These are phyloP conservation scores for Denticeps clupeoides DNA, from an alignment of 2,797 vertebrate species.

Conservation along the genomic window DNA sequence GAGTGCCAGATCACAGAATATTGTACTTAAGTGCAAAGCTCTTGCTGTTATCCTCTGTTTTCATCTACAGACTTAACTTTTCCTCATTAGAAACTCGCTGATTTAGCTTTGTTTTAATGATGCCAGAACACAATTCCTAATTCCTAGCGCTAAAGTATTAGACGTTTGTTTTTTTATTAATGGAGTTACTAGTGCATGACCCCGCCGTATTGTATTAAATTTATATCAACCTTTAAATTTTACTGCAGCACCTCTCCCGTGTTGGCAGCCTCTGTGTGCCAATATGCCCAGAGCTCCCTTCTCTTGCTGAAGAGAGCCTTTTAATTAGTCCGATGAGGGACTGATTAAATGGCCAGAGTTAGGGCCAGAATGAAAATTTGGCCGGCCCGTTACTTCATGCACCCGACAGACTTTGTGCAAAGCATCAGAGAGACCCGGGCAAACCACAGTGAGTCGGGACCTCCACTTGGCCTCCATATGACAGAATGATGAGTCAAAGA, in stretches of 20 bases:
- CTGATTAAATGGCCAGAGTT: conserved; percentile 1
- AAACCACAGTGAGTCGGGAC: conserved; percentile 9
- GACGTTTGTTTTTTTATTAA: too few species aligned
- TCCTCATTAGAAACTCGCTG: too few species aligned
- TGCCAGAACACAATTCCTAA: too few species aligned
- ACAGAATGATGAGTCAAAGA: neutral
- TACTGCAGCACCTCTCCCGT: neutral
- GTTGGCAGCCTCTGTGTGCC: neutral
- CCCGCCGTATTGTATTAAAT: too few species aligned
- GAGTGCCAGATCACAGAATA: too few species aligned
- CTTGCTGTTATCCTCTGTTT: too few species aligned
- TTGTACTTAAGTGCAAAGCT: too few species aligned
- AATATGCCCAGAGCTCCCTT: conserved; percentile 2
- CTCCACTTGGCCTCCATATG: conserved; percentile 1
- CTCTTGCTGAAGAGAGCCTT: conserved; percentile 7
- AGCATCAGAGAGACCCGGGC: neutral
- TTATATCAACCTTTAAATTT: too few species aligned
- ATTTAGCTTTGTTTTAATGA: too few species aligned
- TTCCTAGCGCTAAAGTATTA: too few species aligned
- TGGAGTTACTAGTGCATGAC: too few species aligned
- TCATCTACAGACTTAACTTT: too few species aligned
- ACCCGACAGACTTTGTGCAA: neutral
- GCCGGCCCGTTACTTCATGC: conserved; percentile 1
- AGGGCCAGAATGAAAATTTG: conserved; percentile 1
- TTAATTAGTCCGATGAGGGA: conserved; percentile 19